Conservation (phyloP, 1,140 invertebrate genomes). For the Drosophila triauraria region DNA sequence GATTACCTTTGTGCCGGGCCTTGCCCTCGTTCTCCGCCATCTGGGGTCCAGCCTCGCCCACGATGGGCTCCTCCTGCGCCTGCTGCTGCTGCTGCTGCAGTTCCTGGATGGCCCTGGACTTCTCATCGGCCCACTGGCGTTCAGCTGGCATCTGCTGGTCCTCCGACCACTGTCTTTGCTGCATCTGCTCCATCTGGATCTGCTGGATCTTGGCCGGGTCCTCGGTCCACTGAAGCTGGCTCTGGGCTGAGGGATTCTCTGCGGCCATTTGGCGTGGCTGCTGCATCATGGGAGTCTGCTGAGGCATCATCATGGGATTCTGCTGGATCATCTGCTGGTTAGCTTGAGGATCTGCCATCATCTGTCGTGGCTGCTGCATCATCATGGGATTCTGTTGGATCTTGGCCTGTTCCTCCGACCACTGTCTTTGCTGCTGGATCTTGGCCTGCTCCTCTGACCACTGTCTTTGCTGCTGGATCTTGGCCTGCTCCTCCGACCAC, state of each 20-base stretch:
- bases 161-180: neutral
- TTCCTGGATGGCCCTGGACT: constrained; percentile 6
- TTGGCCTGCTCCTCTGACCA: neutral
- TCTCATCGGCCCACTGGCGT: constrained; percentile 16
- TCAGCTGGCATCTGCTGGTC: constrained; percentile 7
- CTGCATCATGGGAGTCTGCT: constrained; percentile 7
- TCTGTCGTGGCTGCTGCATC: constrained; percentile 25
- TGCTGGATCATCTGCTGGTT: constrained; percentile 13
- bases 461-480: neutral
- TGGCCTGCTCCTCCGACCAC: no score
- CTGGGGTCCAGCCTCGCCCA: constrained; percentile 72
- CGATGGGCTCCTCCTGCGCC: neutral
- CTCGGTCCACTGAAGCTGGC: constrained; percentile 6
- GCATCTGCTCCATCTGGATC: constrained; percentile 14
- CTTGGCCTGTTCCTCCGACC: neutral
- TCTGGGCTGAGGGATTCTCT: neutral
- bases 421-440: neutral
- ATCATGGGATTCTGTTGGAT: constrained; percentile 18
- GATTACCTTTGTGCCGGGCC: constrained; percentile 80
- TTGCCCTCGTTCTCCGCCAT: constrained; percentile 49
- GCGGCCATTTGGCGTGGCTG: constrained; percentile 1
- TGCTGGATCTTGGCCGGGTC: constrained; percentile 10
- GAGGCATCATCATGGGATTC: constrained; percentile 18
- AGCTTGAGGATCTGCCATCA: neutral
- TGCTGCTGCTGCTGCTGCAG: constrained; percentile 10